Evolutionary conservation across 2,113 vertebrate genomes (phyloP).

Genomic region (Ciconia stormi): DNA sequence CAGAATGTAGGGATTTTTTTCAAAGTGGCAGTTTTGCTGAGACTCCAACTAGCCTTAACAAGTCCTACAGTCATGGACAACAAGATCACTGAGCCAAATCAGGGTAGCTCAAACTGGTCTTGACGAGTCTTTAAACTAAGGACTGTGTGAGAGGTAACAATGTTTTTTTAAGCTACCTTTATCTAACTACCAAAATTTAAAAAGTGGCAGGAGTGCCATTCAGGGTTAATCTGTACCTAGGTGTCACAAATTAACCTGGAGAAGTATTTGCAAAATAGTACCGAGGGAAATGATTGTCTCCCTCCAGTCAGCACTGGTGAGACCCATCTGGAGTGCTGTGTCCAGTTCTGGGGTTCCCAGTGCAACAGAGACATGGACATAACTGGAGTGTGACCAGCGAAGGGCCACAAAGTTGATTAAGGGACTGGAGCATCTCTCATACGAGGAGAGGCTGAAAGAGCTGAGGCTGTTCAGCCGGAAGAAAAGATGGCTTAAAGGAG

Average conservation of each 20-base stretch:
- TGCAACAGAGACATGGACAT: not conserved
- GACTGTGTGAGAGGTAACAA: not conserved
- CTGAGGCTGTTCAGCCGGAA: not conserved
- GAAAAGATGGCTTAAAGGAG: not conserved
- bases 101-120: not conserved
- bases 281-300: not conserved
- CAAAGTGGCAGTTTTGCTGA: not conserved
- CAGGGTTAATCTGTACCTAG: not conserved
- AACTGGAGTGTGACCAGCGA: not conserved
- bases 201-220: accelerated
- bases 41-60: not conserved
- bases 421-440: not conserved
- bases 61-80: not conserved
- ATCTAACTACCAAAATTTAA: not conserved
- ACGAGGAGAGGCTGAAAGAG: not conserved
- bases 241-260: not conserved
- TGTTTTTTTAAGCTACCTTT: not conserved
- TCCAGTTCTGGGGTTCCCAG: not conserved
- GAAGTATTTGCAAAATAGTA: not conserved
- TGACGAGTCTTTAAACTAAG: not conserved
- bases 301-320: not conserved
- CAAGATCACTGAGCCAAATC: not conserved
- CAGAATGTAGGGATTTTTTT: not conserved
- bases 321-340: not conserved
- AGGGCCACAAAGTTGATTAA: not conserved